Evolutionary conservation across 1,140 invertebrate species (phyloP), one percentile per base, ranked within the genome.

Genomic region (Odontomachus brunneus): DNA sequence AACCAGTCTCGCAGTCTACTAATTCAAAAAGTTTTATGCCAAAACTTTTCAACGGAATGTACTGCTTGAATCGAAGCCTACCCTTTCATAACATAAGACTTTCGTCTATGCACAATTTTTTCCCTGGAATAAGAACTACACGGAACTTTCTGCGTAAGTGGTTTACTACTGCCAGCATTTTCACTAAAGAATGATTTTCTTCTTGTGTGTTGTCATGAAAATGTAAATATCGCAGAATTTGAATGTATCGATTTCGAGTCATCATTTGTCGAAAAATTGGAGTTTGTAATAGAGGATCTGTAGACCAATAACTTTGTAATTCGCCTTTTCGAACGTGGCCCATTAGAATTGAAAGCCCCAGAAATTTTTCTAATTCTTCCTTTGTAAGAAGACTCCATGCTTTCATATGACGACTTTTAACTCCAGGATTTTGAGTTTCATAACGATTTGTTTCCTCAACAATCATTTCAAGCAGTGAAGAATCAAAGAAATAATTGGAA

Each of bases 1-100:
- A 55, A n/a, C n/a, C 87, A 17, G 88, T 92, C 73, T 88, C 62
- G 55, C 80, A 87, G 51, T 91, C 89, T 57, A 83, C 84, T 33
- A 90, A 38, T 51, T 78, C 84, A 26, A 82, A 80, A 26, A 72
- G 29, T 65, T 81, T 81, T 7, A 71, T 81, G 65, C 66, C 66
- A 81, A 81, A 81, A 69, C 76, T 38, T 80, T 51, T 11, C n/a
- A n/a, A n/a, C n/a, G n/a, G n/a, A n/a, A n/a, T n/a, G n/a, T n/a
- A n/a, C n/a, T n/a, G n/a, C n/a, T 80, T 80, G 57, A 80, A 81
- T 29, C 38, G 69, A 22, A 81, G 66, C 60, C 76, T 81, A 24
- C 44, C 76, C n/a, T 81, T 81, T 24, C 29, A 71, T 63, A 81
- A 17, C 48, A 78, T 66, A 3, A 67, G 63, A 66, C 60, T 75